Evolutionary conservation across 2,113 vertebrate species (phyloP), one percentile per base, ranked within the genome.

Genomic region (Pipa parva): DNA sequence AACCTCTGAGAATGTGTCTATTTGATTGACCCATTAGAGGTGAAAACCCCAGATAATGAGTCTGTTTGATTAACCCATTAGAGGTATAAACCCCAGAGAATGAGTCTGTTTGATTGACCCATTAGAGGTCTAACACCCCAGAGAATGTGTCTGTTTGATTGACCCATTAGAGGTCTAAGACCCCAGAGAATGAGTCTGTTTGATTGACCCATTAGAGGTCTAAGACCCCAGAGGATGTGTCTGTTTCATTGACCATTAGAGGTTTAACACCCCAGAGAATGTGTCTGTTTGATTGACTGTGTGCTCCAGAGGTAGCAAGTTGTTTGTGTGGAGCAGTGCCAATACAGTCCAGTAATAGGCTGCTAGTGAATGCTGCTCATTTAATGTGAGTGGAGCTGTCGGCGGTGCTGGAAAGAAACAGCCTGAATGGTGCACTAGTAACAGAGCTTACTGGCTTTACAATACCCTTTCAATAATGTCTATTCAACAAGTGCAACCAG

Each of bases 401-500:
- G 59, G 65, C 29, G 65, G 65, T 69, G 65, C 65, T 60, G 65
- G 21, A 22, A 48, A 63, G 24, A 50, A n/a, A n/a, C n/a, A n/a
- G 49, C 13, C 22, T 63, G 61, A 63, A 69, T 52, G 33, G 20
- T 55, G 29, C 25, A 36, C 3, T 52, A 59, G 46, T 51, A 31
- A 60, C 57, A 46, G 46, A 31, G 54, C 29, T 42, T 60, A 27
- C 65, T 50, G 45, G 55, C 55, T 59, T 68, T 50, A 69, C 65
- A 69, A 69, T 60, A 28, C 21, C 65, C n/a, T 46, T 69, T 69
- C 45, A 69, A 69, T 69, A n/a, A 48, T 33, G n/a, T 42, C 65
- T 59, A 69, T 69, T 69, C 65, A 69, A 69, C 65, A 69, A 69
- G 65, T 69, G 57, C 65, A 60, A 37, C 65, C 46, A 42, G 42